phyloP scores from a whole-genome alignment of 1,140 invertebrate genomes.

The Brachionus rubens region DNA sequence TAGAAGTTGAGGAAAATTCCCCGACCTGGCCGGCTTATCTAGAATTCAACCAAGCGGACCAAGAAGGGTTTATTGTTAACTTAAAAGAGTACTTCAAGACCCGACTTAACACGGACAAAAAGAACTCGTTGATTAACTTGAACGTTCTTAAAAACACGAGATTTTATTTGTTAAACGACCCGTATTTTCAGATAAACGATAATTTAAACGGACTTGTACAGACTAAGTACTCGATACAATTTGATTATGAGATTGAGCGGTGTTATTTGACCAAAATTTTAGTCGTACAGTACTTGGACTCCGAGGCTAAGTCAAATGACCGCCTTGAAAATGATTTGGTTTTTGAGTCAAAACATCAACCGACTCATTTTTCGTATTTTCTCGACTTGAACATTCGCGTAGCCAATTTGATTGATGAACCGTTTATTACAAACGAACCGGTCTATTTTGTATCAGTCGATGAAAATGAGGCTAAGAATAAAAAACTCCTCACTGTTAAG shows the following conservation, averaged over 20 bases:
- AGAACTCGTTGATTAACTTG: not conserved
- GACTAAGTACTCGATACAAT: conserved; percentile 32
- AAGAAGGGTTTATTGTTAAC: conserved; percentile 6
- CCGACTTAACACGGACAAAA: not conserved
- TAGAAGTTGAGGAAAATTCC: conserved; percentile 6
- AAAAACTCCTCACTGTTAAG: not conserved
- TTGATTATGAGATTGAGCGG: conserved; percentile 30
- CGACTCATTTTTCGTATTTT: not conserved
- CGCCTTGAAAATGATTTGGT: not conserved
- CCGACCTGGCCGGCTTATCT: not conserved
- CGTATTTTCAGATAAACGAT: conserved; percentile 9
- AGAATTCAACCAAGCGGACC: not conserved
- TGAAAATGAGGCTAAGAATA: conserved; percentile 22
- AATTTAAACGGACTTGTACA: conserved; percentile 8
- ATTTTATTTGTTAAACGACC: not conserved
- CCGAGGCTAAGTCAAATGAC: not conserved
- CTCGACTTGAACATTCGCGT: not conserved
- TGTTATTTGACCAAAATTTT: conserved; percentile 3
- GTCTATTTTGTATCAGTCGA: conserved; percentile 7
- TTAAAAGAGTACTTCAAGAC: not conserved
- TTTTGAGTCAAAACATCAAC: not conserved
- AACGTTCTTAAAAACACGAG: not conserved
- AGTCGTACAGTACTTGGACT: not conserved
- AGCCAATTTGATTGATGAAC: conserved; percentile 21
- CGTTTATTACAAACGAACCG: conserved; percentile 1